Base-by-base conservation (phyloP, 2,797 vertebrate species). In the Poecilia wingei region DNA sequence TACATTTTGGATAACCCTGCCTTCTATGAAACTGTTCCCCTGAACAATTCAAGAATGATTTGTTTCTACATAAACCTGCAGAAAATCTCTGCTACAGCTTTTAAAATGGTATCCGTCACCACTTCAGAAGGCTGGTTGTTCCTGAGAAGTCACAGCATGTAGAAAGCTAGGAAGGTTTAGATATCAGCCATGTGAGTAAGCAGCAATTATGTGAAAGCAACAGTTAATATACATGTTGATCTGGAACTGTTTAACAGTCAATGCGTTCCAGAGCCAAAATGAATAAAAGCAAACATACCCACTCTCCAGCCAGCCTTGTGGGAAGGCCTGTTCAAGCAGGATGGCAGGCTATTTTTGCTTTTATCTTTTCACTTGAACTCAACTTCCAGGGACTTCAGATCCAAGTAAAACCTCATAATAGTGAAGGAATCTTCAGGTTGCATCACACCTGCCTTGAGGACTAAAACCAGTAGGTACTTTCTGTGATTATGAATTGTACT, bases 311-410 rank as follows among this genome's bases (percentile, higher is more conserved):
- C 25, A 39, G 9, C 1, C 22, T 39, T 43, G 64, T 28, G 31
- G 4, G 64, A 28, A 68, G 25, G 45, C 18, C n/a, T 57, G 39
- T 46, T 71, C 68, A 43, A 36, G 66, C 66, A 77, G 66, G 66
- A 71, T 33, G 66, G 31, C 39, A 33, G 39, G 55, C 14, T 41
- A 69, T 41, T 76, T 75, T 33, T 36, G 55, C 1, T 20, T 22
- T 43, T 4, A 14, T 45, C 51, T 18, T 71, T 71, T 45, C 25
- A 71, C 25, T 16, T n/a, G 6, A 71, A 28, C 43, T 31, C 25
- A 77, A 53, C 75, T 22, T 70, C 10, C 49, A 6, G 22, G 18
- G 49, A 77, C 49, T 1, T 71, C 43, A 57, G 76, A 77, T 39
- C 33, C 12, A 25, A 71, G 9, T 14, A 18, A n/a, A 71, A 71